phyloP scores from a whole-genome alignment of 2,797 vertebrate species.

The Ctenochaetus hawaiiensis region DNA sequence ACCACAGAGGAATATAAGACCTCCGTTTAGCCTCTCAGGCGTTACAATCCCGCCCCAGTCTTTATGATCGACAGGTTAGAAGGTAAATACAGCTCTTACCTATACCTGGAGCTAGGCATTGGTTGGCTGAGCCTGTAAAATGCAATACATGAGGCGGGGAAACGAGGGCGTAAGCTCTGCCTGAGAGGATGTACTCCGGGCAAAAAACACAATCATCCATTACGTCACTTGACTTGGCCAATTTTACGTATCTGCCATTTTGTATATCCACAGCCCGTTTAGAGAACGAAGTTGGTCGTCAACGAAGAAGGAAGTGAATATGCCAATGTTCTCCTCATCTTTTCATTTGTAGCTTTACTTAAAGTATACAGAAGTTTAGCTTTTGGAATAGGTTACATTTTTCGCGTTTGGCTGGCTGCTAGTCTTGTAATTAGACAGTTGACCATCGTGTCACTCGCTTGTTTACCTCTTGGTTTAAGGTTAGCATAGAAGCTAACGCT shows the following conservation, averaged over 20 bases:
- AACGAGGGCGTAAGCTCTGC: neutral
- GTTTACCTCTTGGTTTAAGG: constrained; percentile 57
- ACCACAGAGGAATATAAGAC: accelerated
- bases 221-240: constrained; percentile 34
- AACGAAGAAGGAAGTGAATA: constrained; percentile 14
- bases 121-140: neutral
- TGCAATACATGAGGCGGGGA: neutral
- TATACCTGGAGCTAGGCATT: neutral
- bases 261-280: constrained; percentile 53
- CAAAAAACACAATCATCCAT: accelerated
- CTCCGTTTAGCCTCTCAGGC: neutral
- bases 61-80: neutral
- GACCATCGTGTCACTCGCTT: constrained; percentile 31
- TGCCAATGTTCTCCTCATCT: neutral
- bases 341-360: neutral
- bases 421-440: neutral
- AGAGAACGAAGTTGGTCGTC: constrained; percentile 29
- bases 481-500: constrained; percentile 47
- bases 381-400: neutral
- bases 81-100: accelerated
- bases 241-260: constrained; percentile 76
- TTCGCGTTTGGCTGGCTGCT: neutral
- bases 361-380: neutral
- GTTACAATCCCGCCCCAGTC: accelerated
- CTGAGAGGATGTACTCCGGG: constrained; percentile 25